phyloP scores from a whole-genome alignment of 2,113 vertebrate species.

The Gulo gulo region DNA sequence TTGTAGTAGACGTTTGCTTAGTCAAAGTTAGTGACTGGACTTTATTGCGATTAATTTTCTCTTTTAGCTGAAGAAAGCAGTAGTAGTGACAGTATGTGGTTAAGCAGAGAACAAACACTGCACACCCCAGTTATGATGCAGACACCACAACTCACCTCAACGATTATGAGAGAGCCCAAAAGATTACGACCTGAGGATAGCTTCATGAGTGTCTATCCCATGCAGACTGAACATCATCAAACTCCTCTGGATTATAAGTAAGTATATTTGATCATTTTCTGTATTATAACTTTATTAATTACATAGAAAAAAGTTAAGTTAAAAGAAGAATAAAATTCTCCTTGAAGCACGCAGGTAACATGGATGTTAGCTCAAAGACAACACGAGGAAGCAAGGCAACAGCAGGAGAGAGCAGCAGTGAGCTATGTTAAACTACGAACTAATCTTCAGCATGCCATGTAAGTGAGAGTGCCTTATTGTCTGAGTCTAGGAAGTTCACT shows the following conservation, averaged over 20 bases:
- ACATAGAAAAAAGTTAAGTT: conserved; percentile 81
- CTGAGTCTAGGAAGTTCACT: conserved; percentile 80
- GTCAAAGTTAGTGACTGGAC: not conserved
- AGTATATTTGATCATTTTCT: conserved; percentile 75
- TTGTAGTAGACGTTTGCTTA: not conserved
- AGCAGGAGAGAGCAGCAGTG: conserved; percentile 97
- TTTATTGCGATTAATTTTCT: conserved; percentile 2
- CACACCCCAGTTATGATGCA: conserved; percentile 97
- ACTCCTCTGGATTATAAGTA: conserved; percentile 98
- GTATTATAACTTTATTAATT: conserved; percentile 77
- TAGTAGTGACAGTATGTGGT: conserved; percentile 94
- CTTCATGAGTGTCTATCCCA: conserved; percentile 95
- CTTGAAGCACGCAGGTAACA: conserved; percentile 97
- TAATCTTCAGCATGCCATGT: conserved; percentile 99
- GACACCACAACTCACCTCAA: conserved; percentile 96
- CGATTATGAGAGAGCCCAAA: conserved; percentile 97
- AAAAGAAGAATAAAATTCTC: conserved; percentile 86
- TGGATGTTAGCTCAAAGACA: conserved; percentile 99
- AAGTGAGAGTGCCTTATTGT: conserved; percentile 83
- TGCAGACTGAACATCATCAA: conserved; percentile 95
- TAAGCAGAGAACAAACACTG: conserved; percentile 92
- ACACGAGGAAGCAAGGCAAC: conserved; percentile 94
- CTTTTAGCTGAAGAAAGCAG: conserved; percentile 94
- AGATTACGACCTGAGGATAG: conserved; percentile 93
- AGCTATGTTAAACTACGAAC: conserved; percentile 99